These are phyloP conservation scores for Nineta flava DNA, from an alignment of 2,888 invertebrate genomes.

Conservation along the genomic window DNA sequence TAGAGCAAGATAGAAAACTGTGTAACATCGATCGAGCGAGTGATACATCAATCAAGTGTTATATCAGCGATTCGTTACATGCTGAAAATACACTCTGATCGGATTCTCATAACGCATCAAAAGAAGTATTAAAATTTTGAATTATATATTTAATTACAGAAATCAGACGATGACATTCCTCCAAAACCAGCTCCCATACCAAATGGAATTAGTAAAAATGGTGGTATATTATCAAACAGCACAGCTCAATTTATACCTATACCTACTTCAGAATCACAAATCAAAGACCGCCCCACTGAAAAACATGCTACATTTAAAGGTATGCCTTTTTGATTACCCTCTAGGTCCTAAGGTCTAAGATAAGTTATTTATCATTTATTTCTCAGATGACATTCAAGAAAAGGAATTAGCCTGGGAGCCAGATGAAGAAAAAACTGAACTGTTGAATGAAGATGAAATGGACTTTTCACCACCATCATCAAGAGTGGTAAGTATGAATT, in stretches of 20 bases:
- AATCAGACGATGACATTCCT: not conserved
- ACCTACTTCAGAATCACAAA: not conserved
- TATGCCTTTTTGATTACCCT: not conserved
- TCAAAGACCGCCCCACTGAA: not conserved
- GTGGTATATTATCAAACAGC: not conserved
- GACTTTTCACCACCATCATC: conserved; percentile 12
- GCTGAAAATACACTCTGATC: too few relatives aligned
- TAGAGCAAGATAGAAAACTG: too few relatives aligned
- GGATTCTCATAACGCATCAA: too few relatives aligned
- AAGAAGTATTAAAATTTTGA: not conserved
- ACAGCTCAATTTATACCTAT: not conserved
- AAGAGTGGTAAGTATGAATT: conserved; percentile 30
- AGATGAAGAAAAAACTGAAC: conserved; percentile 31
- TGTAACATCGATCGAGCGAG: too few relatives aligned
- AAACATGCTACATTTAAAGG: not conserved
- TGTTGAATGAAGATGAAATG: conserved; percentile 19
- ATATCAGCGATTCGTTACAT: too few relatives aligned
- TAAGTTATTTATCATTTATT: too few relatives aligned
- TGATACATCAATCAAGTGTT: too few relatives aligned
- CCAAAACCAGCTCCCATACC: not conserved
- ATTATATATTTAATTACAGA: not conserved
- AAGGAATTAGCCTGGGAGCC: conserved; percentile 39
- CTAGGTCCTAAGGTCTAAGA: too few relatives aligned
- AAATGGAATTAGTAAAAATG: not conserved
- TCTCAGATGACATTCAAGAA: not conserved